These are phyloP conservation scores for Scrobipalpa costella DNA, from an alignment of 2,888 invertebrate genomes.

Conservation along the genomic window DNA sequence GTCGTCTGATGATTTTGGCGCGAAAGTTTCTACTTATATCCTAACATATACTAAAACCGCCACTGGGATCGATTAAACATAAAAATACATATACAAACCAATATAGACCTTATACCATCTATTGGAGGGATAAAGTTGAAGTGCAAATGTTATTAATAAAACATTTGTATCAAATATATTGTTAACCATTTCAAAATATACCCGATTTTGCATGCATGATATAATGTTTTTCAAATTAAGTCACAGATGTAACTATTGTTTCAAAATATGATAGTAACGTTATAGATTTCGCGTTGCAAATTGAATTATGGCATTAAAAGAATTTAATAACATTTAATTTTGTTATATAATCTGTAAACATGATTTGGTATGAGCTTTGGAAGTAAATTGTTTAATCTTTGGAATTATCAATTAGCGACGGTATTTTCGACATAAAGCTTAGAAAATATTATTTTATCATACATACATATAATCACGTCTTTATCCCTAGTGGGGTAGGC, in stretches of 20 bases:
- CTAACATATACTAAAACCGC: constrained; percentile 8
- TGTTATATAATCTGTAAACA: background rate
- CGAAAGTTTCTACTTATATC: constrained; percentile 12
- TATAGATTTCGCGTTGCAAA: background rate
- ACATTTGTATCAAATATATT: background rate
- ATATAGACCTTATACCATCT: background rate
- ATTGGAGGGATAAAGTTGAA: background rate
- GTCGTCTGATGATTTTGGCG: constrained; percentile 47
- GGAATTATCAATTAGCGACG: background rate
- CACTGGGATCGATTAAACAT: background rate
- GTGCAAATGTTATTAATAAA: background rate
- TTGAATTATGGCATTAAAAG: background rate
- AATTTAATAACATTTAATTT: background rate
- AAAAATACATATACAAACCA: background rate
- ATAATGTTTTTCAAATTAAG: background rate
- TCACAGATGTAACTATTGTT: background rate
- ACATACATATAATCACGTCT: too few relatives aligned
- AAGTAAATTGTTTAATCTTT: background rate
- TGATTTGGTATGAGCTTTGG: background rate
- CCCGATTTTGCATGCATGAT: background rate
- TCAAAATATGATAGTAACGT: background rate
- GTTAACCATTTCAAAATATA: constrained; percentile 2
- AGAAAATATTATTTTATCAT: background rate
- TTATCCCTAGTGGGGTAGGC: too few relatives aligned
- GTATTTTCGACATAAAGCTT: background rate